Evolutionary conservation across 2,113 vertebrate genomes (phyloP).

Genomic region (Hiodon alosoides): DNA sequence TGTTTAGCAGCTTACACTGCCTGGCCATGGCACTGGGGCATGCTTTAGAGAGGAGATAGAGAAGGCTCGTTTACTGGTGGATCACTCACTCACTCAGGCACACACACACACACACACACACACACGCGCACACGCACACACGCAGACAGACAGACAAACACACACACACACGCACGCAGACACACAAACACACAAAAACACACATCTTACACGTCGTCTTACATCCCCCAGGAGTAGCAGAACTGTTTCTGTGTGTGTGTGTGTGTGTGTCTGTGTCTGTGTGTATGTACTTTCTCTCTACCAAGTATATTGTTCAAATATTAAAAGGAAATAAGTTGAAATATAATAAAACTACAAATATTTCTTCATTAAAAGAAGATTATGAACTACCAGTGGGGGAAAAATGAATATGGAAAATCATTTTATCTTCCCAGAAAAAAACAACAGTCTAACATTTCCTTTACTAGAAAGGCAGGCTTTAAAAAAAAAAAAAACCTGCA

Average conservation of each 20-base stretch:
- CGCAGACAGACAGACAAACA: neutral
- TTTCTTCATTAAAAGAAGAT: slow-evolving; percentile 16
- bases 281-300: neutral
- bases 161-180: neutral
- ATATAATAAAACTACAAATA: slow-evolving; percentile 13
- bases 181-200: neutral
- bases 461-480: neutral
- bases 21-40: neutral
- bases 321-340: neutral
- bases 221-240: too few species aligned
- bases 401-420: slow-evolving; percentile 18
- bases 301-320: neutral
- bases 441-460: neutral
- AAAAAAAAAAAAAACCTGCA: neutral
- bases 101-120: slow-evolving; percentile 5
- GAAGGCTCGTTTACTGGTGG: neutral
- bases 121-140: neutral
- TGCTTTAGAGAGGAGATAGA: neutral
- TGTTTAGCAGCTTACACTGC: neutral
- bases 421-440: slow-evolving; percentile 8
- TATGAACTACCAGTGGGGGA: neutral
- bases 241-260: neutral
- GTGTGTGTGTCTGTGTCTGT: neutral
- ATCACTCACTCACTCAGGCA: neutral
- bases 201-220: neutral